Conservation (phyloP, 2,888 invertebrate species). For the Alsophila aescularia region DNA sequence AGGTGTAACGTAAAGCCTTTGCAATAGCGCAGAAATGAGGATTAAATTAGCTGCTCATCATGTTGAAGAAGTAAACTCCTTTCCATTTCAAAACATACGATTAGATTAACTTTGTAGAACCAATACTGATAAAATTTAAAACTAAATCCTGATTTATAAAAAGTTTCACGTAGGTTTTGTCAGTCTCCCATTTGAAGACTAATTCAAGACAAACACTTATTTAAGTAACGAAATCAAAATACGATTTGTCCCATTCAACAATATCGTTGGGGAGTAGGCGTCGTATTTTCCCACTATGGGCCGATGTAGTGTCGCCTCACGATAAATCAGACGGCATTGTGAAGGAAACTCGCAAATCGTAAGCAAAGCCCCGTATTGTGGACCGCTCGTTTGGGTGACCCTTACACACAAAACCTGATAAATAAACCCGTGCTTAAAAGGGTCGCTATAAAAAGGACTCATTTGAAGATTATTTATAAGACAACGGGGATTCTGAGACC, state of each 20-base stretch:
- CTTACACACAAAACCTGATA: conserved; percentile 42
- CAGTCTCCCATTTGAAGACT: conserved; percentile 9
- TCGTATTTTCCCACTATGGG: conserved; percentile 56
- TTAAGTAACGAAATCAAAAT: conserved; percentile 37
- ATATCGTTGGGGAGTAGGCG: conserved; percentile 54
- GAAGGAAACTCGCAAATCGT: conserved; percentile 61
- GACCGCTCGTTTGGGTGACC: conserved; percentile 44
- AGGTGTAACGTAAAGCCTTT: too few species aligned
- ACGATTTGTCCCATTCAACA: conserved; percentile 42
- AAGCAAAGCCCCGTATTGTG: conserved; percentile 56
- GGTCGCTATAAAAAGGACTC: conserved; percentile 19
- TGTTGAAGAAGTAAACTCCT: too few species aligned
- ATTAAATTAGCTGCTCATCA: too few species aligned
- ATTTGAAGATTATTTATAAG: conserved; percentile 28
- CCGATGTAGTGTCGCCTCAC: conserved; percentile 54
- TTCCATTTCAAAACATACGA: too few species aligned
- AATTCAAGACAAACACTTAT: conserved; percentile 30
- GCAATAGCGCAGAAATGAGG: too few species aligned
- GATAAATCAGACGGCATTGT: conserved; percentile 69
- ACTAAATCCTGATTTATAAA: not conserved
- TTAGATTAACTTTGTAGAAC: too few species aligned
- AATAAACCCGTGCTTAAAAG: conserved; percentile 38
- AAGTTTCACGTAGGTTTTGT: not conserved
- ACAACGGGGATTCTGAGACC: conserved; percentile 5
- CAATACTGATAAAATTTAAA: too few species aligned